phyloP scores from a whole-genome alignment of 2,113 vertebrate genomes.

The Pelodiscus sinensis region DNA sequence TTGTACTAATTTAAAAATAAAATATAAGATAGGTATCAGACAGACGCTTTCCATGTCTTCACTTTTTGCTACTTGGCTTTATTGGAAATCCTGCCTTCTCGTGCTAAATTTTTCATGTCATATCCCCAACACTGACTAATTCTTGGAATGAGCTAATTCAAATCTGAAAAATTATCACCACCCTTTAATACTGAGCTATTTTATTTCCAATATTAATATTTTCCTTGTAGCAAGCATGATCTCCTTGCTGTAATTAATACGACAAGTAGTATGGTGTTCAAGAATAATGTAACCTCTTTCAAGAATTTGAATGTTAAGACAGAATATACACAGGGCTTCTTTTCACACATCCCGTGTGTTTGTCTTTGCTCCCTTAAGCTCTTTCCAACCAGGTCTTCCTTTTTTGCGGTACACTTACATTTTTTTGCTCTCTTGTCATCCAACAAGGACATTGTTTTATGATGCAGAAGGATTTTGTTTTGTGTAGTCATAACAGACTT shows the following conservation, averaged over 20 bases:
- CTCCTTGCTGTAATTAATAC: not conserved
- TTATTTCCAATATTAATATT: not conserved
- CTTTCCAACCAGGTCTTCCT: not conserved
- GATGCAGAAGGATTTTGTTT: not conserved
- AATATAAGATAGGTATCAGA: no score
- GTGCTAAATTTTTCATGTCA: not conserved
- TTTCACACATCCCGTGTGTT: not conserved
- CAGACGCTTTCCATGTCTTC: not conserved
- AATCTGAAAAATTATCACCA: not conserved
- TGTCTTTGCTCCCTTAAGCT: not conserved
- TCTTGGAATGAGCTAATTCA: not conserved
- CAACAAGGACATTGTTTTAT: not conserved
- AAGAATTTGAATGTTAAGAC: not conserved
- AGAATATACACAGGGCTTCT: not conserved
- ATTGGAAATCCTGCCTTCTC: not conserved
- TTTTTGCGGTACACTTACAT: not conserved
- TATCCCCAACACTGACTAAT: not conserved
- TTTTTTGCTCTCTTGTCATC: not conserved
- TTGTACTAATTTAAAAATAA: no score
- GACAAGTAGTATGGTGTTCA: not conserved
- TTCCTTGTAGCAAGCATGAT: not conserved
- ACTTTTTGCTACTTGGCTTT: not conserved
- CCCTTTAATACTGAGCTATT: not conserved
- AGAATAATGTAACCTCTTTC: not conserved
- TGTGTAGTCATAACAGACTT: not conserved